Evolutionary conservation across 2,113 vertebrate species (phyloP).

Genomic region (Pteropus alecto): DNA sequence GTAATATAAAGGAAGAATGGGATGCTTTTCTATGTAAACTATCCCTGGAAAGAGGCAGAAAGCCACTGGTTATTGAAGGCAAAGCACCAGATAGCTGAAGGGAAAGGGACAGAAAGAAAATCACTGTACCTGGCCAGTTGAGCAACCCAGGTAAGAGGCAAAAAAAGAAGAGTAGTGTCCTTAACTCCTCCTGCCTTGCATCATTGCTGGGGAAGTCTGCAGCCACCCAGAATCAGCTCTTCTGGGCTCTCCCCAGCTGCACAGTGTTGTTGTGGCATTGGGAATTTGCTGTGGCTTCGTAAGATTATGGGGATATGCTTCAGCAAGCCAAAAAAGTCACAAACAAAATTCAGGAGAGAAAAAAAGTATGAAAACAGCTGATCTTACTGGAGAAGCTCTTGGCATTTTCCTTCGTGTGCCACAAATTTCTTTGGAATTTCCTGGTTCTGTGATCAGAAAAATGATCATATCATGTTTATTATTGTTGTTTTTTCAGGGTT

Average conservation of each 20-base stretch:
- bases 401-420: constrained; percentile 75
- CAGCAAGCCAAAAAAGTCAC: constrained; percentile 69
- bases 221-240: constrained; percentile 58
- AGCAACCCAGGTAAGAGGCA: constrained; percentile 38
- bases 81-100: constrained; percentile 41
- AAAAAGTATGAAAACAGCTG: constrained; percentile 71
- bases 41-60: constrained; percentile 28
- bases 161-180: constrained; percentile 35
- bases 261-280: constrained; percentile 62
- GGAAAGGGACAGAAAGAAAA: constrained; percentile 41
- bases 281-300: constrained; percentile 74
- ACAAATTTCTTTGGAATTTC: constrained; percentile 80
- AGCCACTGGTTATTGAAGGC: constrained; percentile 31
- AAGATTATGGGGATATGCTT: constrained; percentile 70
- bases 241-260: constrained; percentile 65
- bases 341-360: constrained; percentile 56
- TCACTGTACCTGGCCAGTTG: background rate
- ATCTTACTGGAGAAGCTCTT: constrained; percentile 78
- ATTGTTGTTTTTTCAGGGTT: constrained; percentile 17
- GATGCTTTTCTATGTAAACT: background rate
- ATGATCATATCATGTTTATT: constrained; percentile 71
- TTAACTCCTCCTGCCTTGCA: constrained; percentile 48
- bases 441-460: constrained; percentile 78
- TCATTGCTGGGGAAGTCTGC: constrained; percentile 44
- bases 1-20: constrained; percentile 32